Conservation (phyloP, 2,113 vertebrate species). For the Menidia beryllina region DNA sequence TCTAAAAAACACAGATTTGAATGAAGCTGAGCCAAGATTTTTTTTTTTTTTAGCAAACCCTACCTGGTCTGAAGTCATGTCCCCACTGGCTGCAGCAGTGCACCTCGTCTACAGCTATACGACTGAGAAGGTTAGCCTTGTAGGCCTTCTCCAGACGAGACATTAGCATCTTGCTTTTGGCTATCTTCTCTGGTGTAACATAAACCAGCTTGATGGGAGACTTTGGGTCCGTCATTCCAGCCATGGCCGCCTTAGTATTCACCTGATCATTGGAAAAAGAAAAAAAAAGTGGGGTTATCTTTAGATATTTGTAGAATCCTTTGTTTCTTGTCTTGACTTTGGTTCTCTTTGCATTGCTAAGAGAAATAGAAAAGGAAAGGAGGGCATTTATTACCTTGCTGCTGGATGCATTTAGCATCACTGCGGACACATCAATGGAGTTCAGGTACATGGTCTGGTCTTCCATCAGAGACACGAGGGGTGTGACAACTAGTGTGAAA, state of each 20-base stretch:
- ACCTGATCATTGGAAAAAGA: slow-evolving; percentile 78
- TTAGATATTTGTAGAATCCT: too few species aligned
- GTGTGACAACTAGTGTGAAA: slow-evolving; percentile 93
- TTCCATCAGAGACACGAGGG: slow-evolving; percentile 96
- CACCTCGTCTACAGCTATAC: slow-evolving; percentile 94
- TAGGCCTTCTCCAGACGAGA: slow-evolving; percentile 96
- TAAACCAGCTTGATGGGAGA: slow-evolving; percentile 90
- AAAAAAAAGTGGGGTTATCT: background rate
- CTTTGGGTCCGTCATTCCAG: slow-evolving; percentile 84
- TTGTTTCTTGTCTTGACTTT: too few species aligned
- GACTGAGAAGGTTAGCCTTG: slow-evolving; percentile 84
- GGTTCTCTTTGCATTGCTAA: too few species aligned
- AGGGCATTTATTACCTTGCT: slow-evolving; percentile 83
- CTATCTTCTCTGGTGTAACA: slow-evolving; percentile 98
- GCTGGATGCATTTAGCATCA: slow-evolving; percentile 90
- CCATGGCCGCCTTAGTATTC: slow-evolving; percentile 89
- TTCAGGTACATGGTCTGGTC: slow-evolving; percentile 95
- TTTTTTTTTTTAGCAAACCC: background rate
- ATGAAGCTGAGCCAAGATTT: too few species aligned
- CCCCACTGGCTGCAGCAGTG: slow-evolving; percentile 99
- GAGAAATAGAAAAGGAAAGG: too few species aligned
- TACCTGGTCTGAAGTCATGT: slow-evolving; percentile 97
- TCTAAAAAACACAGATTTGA: too few species aligned
- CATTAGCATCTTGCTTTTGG: slow-evolving; percentile 97
- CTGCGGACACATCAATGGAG: slow-evolving; percentile 86